phyloP scores from a whole-genome alignment of 2,797 vertebrate species.

The Poecilia wingei region DNA sequence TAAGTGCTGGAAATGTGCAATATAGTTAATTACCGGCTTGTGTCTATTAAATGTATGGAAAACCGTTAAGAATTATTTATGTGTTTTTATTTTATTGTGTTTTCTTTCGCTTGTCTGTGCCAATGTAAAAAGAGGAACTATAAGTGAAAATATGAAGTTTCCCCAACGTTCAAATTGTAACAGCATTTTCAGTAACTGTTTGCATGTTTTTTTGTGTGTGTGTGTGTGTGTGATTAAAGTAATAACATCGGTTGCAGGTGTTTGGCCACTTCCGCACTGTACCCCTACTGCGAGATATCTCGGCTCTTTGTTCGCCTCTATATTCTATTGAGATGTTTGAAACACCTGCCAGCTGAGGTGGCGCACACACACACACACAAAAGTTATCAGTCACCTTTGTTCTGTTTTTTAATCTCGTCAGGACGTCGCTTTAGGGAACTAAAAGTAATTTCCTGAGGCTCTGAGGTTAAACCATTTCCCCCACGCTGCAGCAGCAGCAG shows the following conservation, averaged over 20 bases:
- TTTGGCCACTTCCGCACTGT: conserved; percentile 64
- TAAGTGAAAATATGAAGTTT: conserved; percentile 19
- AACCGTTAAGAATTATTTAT: neutral
- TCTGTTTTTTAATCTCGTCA: neutral
- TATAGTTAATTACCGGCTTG: neutral
- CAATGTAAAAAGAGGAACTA: conserved; percentile 33
- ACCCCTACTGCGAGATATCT: conserved; percentile 18
- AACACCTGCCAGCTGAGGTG: neutral
- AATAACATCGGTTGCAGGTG: conserved; percentile 59
- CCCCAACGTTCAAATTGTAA: neutral
- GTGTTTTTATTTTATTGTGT: neutral
- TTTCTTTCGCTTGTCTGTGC: conserved; percentile 14
- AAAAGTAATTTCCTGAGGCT: conserved; percentile 15
- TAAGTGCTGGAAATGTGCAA: neutral
- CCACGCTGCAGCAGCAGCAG: neutral
- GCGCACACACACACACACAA: neutral
- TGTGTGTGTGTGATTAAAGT: neutral
- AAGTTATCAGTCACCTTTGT: neutral
- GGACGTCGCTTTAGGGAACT: conserved; percentile 29
- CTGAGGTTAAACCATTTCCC: conserved; percentile 7
- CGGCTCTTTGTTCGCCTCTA: neutral
- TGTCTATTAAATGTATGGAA: neutral
- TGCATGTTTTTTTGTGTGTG: neutral
- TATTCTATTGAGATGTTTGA: neutral
- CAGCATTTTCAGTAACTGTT: neutral